A percentile compares a stretch with the other conserved stretches of the same genome.
Evolutionary conservation across 2,113 vertebrate species (phyloP).

Genomic region (Tamias sibiricus): DNA sequence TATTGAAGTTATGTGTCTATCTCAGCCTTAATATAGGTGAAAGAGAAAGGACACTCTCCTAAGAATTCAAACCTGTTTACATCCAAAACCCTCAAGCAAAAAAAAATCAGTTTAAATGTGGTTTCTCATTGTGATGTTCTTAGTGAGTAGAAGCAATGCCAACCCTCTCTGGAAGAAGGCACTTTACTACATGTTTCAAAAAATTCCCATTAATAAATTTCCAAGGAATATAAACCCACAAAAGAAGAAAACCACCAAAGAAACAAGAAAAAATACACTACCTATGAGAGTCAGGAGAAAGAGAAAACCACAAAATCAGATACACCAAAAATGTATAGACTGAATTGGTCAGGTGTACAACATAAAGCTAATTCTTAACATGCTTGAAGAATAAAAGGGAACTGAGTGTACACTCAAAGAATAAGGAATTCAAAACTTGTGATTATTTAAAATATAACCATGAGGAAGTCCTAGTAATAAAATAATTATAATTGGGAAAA

Average conservation of each 20-base stretch:
- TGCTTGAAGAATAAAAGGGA: not conserved
- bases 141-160: not conserved
- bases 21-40: not conserved
- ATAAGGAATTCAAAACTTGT: not conserved
- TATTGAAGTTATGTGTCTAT: fast-evolving
- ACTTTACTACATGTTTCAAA: not conserved
- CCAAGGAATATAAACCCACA: not conserved
- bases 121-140: not conserved
- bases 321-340: not conserved
- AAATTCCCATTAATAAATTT: not conserved
- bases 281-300: not conserved
- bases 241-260: not conserved
- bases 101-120: not conserved
- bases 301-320: not conserved
- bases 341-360: not conserved
- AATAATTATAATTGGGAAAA: not conserved
- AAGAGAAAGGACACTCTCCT: not conserved
- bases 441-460: not conserved
- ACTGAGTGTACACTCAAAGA: not conserved
- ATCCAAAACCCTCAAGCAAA: not conserved
- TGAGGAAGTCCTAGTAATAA: constrained; percentile 3
- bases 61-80: not conserved
- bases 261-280: not conserved
- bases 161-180: not conserved
- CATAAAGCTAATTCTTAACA: not conserved